A percentile compares a stretch with the other conserved stretches of the same genome.
These are phyloP conservation scores for Pachydiplax longipennis DNA, from an alignment of 2,888 invertebrate species.

Conservation along the genomic window DNA sequence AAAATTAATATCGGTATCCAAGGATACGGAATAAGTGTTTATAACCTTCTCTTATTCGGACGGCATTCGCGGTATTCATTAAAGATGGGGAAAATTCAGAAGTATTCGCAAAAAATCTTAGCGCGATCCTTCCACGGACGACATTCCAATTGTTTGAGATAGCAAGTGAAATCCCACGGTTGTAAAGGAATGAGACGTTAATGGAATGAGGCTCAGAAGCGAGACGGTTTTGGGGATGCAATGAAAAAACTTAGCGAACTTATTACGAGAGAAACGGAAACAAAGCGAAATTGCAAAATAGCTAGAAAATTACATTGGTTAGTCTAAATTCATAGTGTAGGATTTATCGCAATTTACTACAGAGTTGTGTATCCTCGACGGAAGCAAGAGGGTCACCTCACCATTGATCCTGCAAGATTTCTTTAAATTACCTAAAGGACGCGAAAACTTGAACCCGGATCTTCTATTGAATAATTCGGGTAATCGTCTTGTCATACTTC, in stretches of 20 bases:
- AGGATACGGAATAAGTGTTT: too few relatives aligned
- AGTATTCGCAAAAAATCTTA: neutral
- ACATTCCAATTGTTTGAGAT: neutral
- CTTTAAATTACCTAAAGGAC: too few relatives aligned
- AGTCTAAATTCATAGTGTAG: neutral
- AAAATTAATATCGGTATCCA: too few relatives aligned
- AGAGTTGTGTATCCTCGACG: too few relatives aligned
- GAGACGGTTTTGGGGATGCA: neutral
- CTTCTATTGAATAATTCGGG: too few relatives aligned
- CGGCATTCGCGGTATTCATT: neutral
- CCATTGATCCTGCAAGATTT: too few relatives aligned
- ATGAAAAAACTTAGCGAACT: neutral
- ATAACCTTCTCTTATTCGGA: neutral
- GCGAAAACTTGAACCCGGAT: too few relatives aligned
- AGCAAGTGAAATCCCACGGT: neutral
- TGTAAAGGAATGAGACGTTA: neutral
- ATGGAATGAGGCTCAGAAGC: neutral
- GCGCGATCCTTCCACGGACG: neutral
- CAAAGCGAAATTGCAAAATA: neutral
- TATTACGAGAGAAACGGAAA: neutral
- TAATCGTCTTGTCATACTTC: too few relatives aligned
- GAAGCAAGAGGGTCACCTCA: too few relatives aligned
- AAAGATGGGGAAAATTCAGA: neutral
- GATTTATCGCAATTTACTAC: neutral
- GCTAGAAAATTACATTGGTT: neutral